Percentiles rank a stretch among this genome's conserved stretches.
phyloP scores from a whole-genome alignment of 2,797 vertebrate species.

The Anguilla pacifica region DNA sequence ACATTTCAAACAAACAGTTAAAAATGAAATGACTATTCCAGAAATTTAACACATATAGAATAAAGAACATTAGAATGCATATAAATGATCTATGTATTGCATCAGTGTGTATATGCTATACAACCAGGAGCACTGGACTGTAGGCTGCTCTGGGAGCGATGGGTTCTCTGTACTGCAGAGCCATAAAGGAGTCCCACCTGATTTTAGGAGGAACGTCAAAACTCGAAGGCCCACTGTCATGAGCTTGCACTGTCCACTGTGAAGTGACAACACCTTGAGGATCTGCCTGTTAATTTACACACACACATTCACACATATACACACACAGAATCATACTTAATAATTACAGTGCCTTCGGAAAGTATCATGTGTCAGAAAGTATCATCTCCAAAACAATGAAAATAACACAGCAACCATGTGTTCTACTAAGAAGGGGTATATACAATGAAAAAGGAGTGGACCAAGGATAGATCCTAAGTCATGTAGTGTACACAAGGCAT shows the following conservation, averaged over 20 bases:
- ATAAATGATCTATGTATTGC: background rate
- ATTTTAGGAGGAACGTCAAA: conserved; percentile 84
- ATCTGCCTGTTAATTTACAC: conserved; percentile 74
- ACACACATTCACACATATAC: conserved; percentile 3
- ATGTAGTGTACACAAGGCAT: no score
- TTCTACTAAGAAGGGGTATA: no score
- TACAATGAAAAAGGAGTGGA: no score
- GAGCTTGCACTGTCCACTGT: conserved; percentile 73
- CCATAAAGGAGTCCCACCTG: conserved; percentile 70
- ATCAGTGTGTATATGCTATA: background rate
- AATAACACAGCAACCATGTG: no score
- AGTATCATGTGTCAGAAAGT: no score
- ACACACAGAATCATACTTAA: background rate
- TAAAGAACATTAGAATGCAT: background rate
- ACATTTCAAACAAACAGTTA: background rate
- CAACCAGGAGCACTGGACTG: background rate
- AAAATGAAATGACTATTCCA: background rate
- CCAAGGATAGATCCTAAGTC: no score
- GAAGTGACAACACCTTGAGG: conserved; percentile 79
- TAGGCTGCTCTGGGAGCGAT: background rate
- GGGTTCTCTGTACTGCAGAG: background rate
- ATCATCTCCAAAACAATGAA: no score
- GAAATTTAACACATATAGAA: background rate
- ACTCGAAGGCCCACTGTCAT: conserved; percentile 78
- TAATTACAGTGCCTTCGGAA: no score